Conservation (phyloP, 2,888 invertebrate species). For the Ischnura elegans region DNA sequence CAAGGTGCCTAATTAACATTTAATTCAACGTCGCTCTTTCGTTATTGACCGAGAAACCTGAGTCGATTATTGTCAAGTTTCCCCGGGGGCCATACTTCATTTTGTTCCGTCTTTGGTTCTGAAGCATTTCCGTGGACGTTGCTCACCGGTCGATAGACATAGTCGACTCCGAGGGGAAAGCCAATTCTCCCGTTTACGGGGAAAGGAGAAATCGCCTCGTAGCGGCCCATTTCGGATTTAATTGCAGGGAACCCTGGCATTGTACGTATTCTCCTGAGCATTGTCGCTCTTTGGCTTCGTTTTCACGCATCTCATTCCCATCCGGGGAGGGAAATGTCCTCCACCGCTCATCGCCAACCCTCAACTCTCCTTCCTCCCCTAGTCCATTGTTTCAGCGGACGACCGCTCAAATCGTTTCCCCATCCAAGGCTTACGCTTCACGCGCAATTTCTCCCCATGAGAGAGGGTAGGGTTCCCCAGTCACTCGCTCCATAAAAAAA, state of each 20-base stretch:
- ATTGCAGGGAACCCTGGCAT: background rate
- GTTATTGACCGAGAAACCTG: too few species aligned
- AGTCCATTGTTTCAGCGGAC: constrained; percentile 8
- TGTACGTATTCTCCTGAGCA: background rate
- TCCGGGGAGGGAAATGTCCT: too few species aligned
- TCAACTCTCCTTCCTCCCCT: background rate
- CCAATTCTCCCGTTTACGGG: background rate
- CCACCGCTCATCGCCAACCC: too few species aligned
- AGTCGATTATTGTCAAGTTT: too few species aligned
- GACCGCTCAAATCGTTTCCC: constrained; percentile 27
- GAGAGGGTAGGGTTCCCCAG: background rate
- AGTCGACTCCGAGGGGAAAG: background rate
- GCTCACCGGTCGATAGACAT: background rate
- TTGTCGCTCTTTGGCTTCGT: background rate
- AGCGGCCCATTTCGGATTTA: constrained; percentile 1
- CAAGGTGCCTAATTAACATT: too few species aligned
- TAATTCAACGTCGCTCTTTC: too few species aligned
- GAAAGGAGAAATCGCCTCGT: background rate
- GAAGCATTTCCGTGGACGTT: too few species aligned
- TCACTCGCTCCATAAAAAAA: background rate
- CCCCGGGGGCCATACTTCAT: too few species aligned
- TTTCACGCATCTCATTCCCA: background rate
- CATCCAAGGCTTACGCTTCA: background rate
- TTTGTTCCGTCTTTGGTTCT: too few species aligned
- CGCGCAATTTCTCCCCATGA: constrained; percentile 18